Evolutionary conservation across 2,113 vertebrate genomes (phyloP).

Genomic region (Jacana jacana): DNA sequence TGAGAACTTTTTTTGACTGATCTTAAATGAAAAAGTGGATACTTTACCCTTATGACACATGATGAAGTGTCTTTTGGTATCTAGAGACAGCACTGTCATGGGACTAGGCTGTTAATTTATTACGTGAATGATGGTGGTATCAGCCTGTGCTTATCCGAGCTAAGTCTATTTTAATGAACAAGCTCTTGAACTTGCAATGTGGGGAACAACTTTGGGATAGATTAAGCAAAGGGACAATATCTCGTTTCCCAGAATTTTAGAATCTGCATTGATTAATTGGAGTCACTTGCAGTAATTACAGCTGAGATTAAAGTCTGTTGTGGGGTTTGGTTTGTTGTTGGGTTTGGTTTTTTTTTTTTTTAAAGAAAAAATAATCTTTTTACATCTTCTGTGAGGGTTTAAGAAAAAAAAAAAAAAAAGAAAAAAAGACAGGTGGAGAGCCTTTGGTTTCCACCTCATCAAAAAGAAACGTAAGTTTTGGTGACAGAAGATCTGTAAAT

Average conservation of each 20-base stretch:
- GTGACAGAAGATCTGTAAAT: slow-evolving; percentile 68
- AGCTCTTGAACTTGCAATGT: neutral
- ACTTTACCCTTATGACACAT: slow-evolving; percentile 7
- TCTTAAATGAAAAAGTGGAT: neutral
- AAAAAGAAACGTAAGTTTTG: slow-evolving; percentile 55
- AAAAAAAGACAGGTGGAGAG: slow-evolving; percentile 21
- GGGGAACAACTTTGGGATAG: neutral
- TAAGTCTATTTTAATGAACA: slow-evolving; percentile 38
- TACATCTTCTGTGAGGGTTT: neutral
- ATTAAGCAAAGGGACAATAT: neutral
- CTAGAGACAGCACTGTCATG: slow-evolving; percentile 17
- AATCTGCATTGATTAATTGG: neutral
- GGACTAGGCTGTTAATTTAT: slow-evolving; percentile 15
- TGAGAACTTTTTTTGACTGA: neutral
- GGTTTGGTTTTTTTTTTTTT: neutral
- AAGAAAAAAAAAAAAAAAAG: neutral
- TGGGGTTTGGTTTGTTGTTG: neutral
- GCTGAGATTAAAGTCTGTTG: neutral
- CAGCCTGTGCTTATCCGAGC: neutral
- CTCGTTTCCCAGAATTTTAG: neutral
- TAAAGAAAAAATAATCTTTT: neutral
- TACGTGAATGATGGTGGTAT: slow-evolving; percentile 1
- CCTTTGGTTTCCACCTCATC: slow-evolving; percentile 54
- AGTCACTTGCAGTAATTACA: neutral
- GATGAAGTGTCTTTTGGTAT: slow-evolving; percentile 43